Evolutionary conservation across 2,797 vertebrate species (phyloP), one percentile per base, ranked within the genome.

Genomic region (Enteromius radiatus): DNA sequence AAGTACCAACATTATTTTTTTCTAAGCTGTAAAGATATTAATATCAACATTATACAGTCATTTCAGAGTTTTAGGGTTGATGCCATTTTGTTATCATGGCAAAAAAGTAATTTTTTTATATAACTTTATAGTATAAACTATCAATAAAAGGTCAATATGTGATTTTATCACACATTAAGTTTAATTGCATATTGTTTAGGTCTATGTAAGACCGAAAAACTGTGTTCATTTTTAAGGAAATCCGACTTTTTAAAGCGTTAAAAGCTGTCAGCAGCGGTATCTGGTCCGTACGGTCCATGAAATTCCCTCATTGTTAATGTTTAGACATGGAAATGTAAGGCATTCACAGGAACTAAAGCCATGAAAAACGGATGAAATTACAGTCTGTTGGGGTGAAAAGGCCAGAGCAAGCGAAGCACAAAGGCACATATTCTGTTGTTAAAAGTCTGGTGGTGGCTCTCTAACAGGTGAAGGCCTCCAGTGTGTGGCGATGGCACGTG

Each of bases 311-410:
- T 94, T 95, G 95, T 95, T 91, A 93, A 92, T 31, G 83, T 91
- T 94, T 93, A 94, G 93, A 94, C 93, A 96, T 93, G 94, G 93
- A 94, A 93, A 95, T 95, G 93, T 91, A 93, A 93, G 92, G 93
- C 91, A 94, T 96, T 96, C 94, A 95, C 88, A 91, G 89, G 86
- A 88, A 86, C 94, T 92, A 93, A 93, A 94, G 92, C 92, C 96
- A 95, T 96, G 94, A 94, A 96, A 95, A 96, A 97, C 95, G 92
- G 94, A 95, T 95, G 94, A 95, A 95, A 97, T 96, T 96, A 96
- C 95, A 96, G 95, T 96, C 94, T 94, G 94, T 95, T 95, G 91
- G 86, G 92, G 88, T 92, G 88, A 91, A 91, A 89, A 88, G 90
- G 88, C 88, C 78, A 38, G 75, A 85, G 84, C 81, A 86, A n/a